These are phyloP conservation scores for Pygoscelis adeliae DNA, from an alignment of 2,113 vertebrate species.

Conservation along the genomic window DNA sequence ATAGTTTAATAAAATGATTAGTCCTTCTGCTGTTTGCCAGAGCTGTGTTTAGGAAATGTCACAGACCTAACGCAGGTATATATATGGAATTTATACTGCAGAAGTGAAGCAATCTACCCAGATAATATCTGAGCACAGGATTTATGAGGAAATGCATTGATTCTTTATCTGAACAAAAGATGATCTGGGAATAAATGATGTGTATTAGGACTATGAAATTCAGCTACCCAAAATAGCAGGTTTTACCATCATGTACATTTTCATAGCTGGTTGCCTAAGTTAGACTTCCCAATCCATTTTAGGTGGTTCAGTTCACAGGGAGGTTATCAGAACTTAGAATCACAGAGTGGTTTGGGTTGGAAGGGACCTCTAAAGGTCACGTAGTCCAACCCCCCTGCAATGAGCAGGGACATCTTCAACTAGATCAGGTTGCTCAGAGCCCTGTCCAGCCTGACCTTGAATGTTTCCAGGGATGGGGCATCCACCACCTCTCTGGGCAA, in stretches of 20 bases:
- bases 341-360: neutral
- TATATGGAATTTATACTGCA: neutral
- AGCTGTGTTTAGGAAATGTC: slow-evolving; percentile 49
- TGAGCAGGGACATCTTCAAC: neutral
- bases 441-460: neutral
- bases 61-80: neutral
- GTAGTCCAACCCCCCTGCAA: neutral
- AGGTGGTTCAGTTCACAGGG: neutral
- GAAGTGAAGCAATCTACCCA: neutral
- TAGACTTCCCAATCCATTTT: slow-evolving; percentile 8
- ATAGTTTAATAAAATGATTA: slow-evolving; percentile 52
- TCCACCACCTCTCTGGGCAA: neutral
- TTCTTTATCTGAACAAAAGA: slow-evolving; percentile 54
- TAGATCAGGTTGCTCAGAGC: neutral
- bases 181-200: slow-evolving; percentile 22
- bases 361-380: neutral
- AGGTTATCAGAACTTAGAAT: neutral
- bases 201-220: neutral
- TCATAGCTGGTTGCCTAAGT: neutral
- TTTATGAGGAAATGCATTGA: slow-evolving; percentile 13
- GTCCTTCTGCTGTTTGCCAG: slow-evolving; percentile 39
- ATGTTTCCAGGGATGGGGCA: neutral
- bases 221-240: neutral
- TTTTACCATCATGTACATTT: neutral
- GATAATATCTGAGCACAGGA: slow-evolving; percentile 10